Base-by-base conservation (phyloP, 2,888 invertebrate species). In the Myopa tessellatipennis region DNA sequence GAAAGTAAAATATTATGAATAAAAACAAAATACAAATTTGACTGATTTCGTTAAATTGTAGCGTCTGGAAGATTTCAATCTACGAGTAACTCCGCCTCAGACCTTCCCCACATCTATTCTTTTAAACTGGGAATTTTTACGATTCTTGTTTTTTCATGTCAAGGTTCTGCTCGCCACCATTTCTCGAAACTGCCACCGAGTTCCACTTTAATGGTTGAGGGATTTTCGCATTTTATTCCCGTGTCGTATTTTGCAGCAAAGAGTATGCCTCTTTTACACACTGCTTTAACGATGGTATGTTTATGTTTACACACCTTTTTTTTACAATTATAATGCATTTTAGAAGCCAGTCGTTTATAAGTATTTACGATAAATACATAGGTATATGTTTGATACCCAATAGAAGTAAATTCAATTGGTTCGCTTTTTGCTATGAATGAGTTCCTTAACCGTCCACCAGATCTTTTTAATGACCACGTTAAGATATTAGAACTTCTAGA, bases 21-120 rank as follows among this genome's bases (percentile, higher is more conserved):
- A 45, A 45, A 45, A 45, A 45, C 10, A 45, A 45, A 16, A 36
- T 67, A n/a, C 26, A 73, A 74, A 55, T 74, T 74, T 68, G 38
- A 52, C 16, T 67, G 67, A 67, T 67, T 74, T 68, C 12, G 14
- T 70, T 76, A 61, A 69, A 63, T 76, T 76, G 75, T 63, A 69
- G 45, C 38, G 55, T 71, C 58, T 71, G 36, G 36, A 12, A 71
- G 76, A 76, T 71, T 70, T 55, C 50, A 52, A 76, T 76, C 76
- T 70, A 61, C 52, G 34, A n/a, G 14, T 34, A 34, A 12, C 26
- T 45, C 58, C 14, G 69, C n/a, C 18, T 61, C 18, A 10, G 6
- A 7, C n/a, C 55, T 14, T 16, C n/a, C 55, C 16, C 55, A n/a
- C 55, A 10, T 55, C 16, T 55, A 55, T 10, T 55, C 5, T 55